Evolutionary conservation across 2,888 invertebrate genomes (phyloP).

Genomic region (Perizoma flavofasciatum): DNA sequence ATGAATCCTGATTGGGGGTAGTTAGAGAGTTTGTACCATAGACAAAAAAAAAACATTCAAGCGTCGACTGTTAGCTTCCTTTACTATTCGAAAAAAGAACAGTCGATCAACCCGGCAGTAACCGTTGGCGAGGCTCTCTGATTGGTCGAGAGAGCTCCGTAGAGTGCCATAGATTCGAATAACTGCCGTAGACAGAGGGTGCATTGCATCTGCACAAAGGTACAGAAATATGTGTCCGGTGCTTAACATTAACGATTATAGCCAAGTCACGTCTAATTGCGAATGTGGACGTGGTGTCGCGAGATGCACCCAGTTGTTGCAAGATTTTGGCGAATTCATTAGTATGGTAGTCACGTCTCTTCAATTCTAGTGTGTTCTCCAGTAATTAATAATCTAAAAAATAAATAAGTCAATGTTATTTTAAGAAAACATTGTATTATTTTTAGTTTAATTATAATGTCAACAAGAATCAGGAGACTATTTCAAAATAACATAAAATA

Average conservation of each 20-base stretch:
- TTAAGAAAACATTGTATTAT: background rate
- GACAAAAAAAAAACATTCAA: slow-evolving; percentile 14
- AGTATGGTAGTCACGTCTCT: slow-evolving; percentile 12
- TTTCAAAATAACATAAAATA: too few relatives aligned
- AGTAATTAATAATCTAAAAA: background rate
- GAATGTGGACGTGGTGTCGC: slow-evolving; percentile 58
- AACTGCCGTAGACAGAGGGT: slow-evolving; percentile 61
- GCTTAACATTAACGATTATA: slow-evolving; percentile 83
- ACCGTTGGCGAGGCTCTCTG: slow-evolving; percentile 45
- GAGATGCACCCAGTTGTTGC: slow-evolving; percentile 29
- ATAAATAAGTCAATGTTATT: background rate
- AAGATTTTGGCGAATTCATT: slow-evolving; percentile 14
- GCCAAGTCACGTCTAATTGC: slow-evolving; percentile 82
- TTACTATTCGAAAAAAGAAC: slow-evolving; percentile 41
- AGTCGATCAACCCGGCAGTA: slow-evolving; percentile 40
- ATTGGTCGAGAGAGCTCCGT: slow-evolving; percentile 46
- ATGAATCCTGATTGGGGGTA: too few relatives aligned
- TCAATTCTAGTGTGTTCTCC: slow-evolving; percentile 3
- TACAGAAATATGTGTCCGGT: slow-evolving; percentile 80
- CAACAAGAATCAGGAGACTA: too few relatives aligned
- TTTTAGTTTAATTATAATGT: too few relatives aligned
- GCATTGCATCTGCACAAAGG: slow-evolving; percentile 73
- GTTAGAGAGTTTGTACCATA: background rate
- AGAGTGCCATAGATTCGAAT: slow-evolving; percentile 36
- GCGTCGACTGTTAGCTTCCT: slow-evolving; percentile 10